Evolutionary conservation across 2,888 invertebrate genomes (phyloP).

Genomic region (Harpalus rubripes): DNA sequence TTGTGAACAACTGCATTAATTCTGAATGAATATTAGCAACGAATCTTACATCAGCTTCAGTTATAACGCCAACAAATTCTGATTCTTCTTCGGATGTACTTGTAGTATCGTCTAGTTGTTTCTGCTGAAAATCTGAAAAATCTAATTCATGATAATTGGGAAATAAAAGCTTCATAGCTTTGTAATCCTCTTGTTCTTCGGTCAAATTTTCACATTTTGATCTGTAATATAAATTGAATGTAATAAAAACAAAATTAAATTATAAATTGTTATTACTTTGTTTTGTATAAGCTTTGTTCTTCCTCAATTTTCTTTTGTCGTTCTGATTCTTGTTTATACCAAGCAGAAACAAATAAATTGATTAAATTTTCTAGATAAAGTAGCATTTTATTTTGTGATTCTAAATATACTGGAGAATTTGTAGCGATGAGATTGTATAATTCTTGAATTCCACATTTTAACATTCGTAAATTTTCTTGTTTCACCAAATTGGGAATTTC

Average conservation of each 20-base stretch:
- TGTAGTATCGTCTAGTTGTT: constrained; percentile 72
- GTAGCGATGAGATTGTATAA: constrained; percentile 83
- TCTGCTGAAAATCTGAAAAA: constrained; percentile 82
- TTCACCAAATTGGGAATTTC: constrained; percentile 69
- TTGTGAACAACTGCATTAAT: constrained; percentile 80
- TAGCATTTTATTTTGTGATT: constrained; percentile 72
- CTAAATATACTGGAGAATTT: constrained; percentile 74
- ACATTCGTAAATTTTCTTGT: constrained; percentile 80
- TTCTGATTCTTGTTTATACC: constrained; percentile 88
- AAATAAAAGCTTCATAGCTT: constrained; percentile 85
- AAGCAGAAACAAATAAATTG: constrained; percentile 83
- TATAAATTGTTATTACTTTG: constrained; percentile 78
- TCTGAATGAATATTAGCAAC: constrained; percentile 82
- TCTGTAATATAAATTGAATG: constrained; percentile 73
- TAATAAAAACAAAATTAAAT: constrained; percentile 49
- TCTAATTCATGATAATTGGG: constrained; percentile 85
- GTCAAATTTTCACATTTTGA: constrained; percentile 84
- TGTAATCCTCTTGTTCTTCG: constrained; percentile 83
- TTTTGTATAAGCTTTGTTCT: constrained; percentile 88
- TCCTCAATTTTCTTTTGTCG: constrained; percentile 84
- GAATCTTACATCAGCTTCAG: constrained; percentile 80
- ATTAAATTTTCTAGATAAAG: constrained; percentile 79
- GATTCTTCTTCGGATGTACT: constrained; percentile 67
- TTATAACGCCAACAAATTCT: constrained; percentile 75
- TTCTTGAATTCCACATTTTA: constrained; percentile 86